These are phyloP conservation scores for Anniella stebbinsi DNA, from an alignment of 2,797 vertebrate species.

Conservation along the genomic window DNA sequence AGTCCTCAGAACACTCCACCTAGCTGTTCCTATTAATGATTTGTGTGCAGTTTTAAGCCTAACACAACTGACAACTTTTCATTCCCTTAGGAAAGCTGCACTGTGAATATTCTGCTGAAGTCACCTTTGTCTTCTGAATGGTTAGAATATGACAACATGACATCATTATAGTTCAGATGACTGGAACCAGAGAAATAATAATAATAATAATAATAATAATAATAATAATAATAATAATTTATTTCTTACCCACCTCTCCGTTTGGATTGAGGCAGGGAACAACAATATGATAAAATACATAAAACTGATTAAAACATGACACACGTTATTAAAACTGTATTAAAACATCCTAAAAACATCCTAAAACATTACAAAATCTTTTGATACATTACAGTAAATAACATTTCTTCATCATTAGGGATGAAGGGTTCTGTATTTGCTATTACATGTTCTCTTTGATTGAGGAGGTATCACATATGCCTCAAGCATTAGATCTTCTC, in stretches of 20 bases:
- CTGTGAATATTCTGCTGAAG: neutral
- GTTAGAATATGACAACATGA: neutral
- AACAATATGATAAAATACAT: too few species aligned
- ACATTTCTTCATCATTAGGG: rapidly evolving
- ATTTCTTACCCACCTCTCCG: too few species aligned
- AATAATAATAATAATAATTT: too few species aligned
- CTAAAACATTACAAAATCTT: neutral
- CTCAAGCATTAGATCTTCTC: neutral
- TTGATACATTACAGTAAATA: neutral
- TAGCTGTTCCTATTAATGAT: neutral
- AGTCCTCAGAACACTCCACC: neutral
- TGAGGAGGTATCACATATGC: neutral
- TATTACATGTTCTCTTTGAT: neutral
- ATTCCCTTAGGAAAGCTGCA: neutral
- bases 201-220: too few species aligned
- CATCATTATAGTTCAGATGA: neutral
- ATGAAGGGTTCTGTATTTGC: rapidly evolving
- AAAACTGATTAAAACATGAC: too few species aligned
- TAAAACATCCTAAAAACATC: too few species aligned
- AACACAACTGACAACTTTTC: neutral
- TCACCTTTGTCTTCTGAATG: neutral
- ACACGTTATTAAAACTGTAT: too few species aligned
- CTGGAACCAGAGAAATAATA: neutral
- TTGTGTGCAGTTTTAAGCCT: neutral
- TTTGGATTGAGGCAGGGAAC: too few species aligned